Evolutionary conservation across 2,797 vertebrate species (phyloP).

Genomic region (Pipistrellus pipistrellus): DNA sequence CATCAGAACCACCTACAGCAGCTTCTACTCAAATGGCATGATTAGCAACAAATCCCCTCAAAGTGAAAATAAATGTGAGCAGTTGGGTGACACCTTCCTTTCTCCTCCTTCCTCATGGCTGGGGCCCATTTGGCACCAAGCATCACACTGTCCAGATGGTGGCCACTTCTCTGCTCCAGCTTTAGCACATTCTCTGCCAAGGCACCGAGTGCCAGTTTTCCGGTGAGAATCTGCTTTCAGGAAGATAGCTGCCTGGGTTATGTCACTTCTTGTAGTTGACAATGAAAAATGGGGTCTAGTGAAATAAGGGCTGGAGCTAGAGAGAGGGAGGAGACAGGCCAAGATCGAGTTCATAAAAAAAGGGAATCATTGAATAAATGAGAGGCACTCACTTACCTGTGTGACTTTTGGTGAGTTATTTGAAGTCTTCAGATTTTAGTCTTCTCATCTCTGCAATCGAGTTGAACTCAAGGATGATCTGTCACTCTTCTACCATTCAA

Average conservation of each 20-base stretch:
- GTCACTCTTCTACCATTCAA: neutral
- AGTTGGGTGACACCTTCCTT: conserved; percentile 60
- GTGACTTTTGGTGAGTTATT: neutral
- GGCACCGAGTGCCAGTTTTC: conserved; percentile 81
- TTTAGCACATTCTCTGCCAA: conserved; percentile 82
- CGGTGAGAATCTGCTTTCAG: conserved; percentile 83
- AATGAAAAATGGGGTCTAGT: neutral
- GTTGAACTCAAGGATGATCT: neutral
- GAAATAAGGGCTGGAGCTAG: neutral
- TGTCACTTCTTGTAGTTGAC: conserved; percentile 59
- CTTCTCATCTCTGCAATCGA: neutral
- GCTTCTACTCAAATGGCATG: conserved; percentile 53
- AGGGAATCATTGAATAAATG: neutral
- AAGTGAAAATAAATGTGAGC: conserved; percentile 74
- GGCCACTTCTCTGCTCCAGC: conserved; percentile 83
- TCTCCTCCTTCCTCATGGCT: conserved; percentile 67
- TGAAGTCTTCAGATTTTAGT: neutral
- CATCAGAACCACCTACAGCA: conserved; percentile 72
- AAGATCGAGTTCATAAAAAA: neutral
- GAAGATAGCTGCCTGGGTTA: conserved; percentile 80
- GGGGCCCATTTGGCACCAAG: conserved; percentile 81
- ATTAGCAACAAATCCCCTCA: conserved; percentile 69
- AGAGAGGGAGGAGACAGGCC: neutral
- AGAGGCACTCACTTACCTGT: neutral
- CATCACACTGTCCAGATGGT: conserved; percentile 86